Conservation (phyloP, 1,140 invertebrate species). For the Phortica variegata region DNA sequence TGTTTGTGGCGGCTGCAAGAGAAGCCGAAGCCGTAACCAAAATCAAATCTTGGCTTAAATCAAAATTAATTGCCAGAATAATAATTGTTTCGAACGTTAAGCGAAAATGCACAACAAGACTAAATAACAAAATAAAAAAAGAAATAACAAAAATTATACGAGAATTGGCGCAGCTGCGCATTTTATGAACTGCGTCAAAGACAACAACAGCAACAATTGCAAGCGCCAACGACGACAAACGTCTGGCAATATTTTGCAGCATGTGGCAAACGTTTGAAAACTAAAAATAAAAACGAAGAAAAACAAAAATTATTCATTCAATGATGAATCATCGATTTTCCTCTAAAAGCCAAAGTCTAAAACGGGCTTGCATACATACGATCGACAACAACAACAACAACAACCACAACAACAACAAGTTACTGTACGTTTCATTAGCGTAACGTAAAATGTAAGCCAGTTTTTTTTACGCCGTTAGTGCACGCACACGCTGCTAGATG, state of each 20-base stretch:
- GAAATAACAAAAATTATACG: slow-evolving; percentile 14
- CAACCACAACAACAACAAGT: slow-evolving; percentile 21
- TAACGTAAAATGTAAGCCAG: slow-evolving; percentile 17
- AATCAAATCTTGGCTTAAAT: slow-evolving; percentile 53
- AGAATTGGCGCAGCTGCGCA: slow-evolving; percentile 50
- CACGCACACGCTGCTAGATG: slow-evolving; percentile 45
- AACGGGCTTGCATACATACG: slow-evolving; percentile 14
- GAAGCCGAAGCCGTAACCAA: background rate
- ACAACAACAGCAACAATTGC: slow-evolving; percentile 2
- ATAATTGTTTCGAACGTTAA: slow-evolving; percentile 55
- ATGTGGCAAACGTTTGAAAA: slow-evolving; percentile 10
- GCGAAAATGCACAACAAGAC: slow-evolving; percentile 36
- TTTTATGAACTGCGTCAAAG: slow-evolving; percentile 37
- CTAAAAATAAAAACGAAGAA: slow-evolving; percentile 28
- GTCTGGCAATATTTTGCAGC: slow-evolving; percentile 35
- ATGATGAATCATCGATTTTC: slow-evolving; percentile 47
- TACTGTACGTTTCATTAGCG: slow-evolving; percentile 2
- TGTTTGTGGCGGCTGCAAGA: background rate
- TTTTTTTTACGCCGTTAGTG: no score
- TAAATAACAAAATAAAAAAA: slow-evolving; percentile 13
- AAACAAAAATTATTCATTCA: slow-evolving; percentile 34
- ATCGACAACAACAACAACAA: slow-evolving; percentile 9
- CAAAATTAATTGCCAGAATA: slow-evolving; percentile 55
- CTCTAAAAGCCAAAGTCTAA: slow-evolving; percentile 17
- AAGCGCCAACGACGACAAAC: slow-evolving; percentile 40